A percentile compares a stretch with the other conserved stretches of the same genome.
Evolutionary conservation across 1,140 invertebrate genomes (phyloP).

Genomic region (Drosophila repletoides): DNA sequence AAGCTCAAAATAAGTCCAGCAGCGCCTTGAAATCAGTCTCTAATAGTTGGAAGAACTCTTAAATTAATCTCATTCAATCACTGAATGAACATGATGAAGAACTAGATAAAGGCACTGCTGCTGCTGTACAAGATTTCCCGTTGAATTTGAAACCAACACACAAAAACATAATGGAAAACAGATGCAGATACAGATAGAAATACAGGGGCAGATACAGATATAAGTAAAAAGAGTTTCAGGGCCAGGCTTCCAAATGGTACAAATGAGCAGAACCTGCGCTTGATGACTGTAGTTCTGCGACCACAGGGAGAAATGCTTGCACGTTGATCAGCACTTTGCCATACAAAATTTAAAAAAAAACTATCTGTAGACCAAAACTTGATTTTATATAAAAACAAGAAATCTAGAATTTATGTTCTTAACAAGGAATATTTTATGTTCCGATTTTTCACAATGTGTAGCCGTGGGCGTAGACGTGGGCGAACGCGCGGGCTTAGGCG

Average conservation of each 20-base stretch:
- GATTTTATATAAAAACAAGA: no score
- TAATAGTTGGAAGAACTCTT: no score
- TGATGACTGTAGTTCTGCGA: background rate
- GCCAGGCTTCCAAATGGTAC: constrained; percentile 10
- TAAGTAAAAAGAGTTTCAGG: constrained; percentile 15
- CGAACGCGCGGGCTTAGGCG: background rate
- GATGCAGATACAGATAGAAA: background rate
- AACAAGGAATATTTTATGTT: no score
- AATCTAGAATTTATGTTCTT: no score
- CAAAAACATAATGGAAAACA: constrained; percentile 65
- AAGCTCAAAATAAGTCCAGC: no score
- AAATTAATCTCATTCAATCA: no score
- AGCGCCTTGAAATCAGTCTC: no score
- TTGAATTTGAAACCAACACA: constrained; percentile 75
- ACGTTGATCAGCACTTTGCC: no score
- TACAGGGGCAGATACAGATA: background rate
- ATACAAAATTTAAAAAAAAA: no score
- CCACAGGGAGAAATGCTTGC: no score
- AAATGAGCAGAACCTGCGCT: background rate
- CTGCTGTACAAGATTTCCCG: constrained; percentile 54
- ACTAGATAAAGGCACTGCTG: constrained; percentile 47
- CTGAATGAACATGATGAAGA: background rate
- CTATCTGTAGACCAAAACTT: no score
- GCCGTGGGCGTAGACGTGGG: no score
- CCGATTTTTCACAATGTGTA: background rate